Percentiles rank a stretch among this genome's conserved stretches.
Evolutionary conservation across 2,113 vertebrate genomes (phyloP).

Genomic region (Heliornis fulica): DNA sequence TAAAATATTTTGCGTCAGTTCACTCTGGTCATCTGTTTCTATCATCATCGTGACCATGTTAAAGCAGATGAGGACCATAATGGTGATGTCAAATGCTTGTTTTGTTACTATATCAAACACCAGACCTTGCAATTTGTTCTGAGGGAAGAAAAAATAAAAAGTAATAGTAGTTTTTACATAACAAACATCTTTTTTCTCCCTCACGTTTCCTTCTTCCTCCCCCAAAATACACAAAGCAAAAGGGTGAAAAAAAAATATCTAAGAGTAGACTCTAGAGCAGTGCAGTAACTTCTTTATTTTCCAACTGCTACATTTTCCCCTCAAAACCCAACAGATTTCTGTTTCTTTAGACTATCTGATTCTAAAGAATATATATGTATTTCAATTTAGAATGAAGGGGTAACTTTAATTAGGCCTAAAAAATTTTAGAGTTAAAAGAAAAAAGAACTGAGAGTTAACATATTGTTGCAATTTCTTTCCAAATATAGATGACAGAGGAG

Average conservation of each 20-base stretch:
- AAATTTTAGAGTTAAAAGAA: not conserved
- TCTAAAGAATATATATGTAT: not conserved
- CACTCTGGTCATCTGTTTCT: constrained; percentile 82
- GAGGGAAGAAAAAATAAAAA: constrained; percentile 39
- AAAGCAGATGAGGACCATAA: constrained; percentile 94
- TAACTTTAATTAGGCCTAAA: not conserved
- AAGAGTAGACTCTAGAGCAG: not conserved
- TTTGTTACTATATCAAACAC: constrained; percentile 91
- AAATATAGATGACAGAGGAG: not conserved
- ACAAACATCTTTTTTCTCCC: not conserved
- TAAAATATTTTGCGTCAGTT: constrained; percentile 49
- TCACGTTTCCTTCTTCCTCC: not conserved
- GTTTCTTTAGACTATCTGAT: not conserved
- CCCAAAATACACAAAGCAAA: not conserved
- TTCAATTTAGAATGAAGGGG: not conserved
- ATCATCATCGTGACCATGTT: constrained; percentile 99
- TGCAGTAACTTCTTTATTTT: not conserved
- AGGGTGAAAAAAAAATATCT: not conserved
- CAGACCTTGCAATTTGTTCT: constrained; percentile 93
- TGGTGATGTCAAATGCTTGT: constrained; percentile 90
- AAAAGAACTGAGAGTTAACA: not conserved
- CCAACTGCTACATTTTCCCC: not conserved
- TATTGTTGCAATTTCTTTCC: not conserved
- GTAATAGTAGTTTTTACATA: not conserved
- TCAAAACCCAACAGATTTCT: not conserved